Evolutionary conservation across 2,113 vertebrate genomes (phyloP).

Genomic region (Platichthys stellatus): DNA sequence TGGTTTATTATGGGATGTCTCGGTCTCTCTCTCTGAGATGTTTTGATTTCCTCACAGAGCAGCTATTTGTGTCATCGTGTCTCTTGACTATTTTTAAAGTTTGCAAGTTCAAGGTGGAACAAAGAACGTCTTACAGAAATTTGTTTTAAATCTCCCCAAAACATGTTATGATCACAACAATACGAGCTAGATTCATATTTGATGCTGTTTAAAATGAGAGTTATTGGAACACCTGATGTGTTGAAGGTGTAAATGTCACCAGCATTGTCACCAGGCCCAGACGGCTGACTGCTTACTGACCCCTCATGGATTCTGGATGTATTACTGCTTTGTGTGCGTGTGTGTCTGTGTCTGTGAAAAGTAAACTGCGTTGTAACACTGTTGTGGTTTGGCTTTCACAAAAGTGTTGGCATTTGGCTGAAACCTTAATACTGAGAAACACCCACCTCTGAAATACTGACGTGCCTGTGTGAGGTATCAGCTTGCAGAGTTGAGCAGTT

Average conservation of each 20-base stretch:
- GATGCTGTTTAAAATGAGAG: too few species aligned
- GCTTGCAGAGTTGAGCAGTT: constrained; percentile 26
- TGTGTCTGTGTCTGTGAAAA: constrained; percentile 8
- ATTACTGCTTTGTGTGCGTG: constrained; percentile 10
- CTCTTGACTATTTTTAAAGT: not conserved
- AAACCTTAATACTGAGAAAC: constrained; percentile 40
- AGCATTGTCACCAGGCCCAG: too few species aligned
- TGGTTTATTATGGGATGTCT: not conserved
- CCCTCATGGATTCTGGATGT: constrained; percentile 36
- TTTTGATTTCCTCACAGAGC: not conserved
- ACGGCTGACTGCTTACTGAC: constrained; percentile 55
- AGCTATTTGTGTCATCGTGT: not conserved
- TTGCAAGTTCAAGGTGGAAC: not conserved
- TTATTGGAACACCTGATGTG: too few species aligned
- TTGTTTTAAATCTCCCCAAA: too few species aligned
- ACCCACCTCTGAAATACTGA: constrained; percentile 48
- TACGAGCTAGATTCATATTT: too few species aligned
- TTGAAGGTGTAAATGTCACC: too few species aligned
- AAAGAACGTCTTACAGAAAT: too few species aligned
- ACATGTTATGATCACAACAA: too few species aligned
- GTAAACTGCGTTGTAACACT: constrained; percentile 27
- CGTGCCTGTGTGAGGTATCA: constrained; percentile 34
- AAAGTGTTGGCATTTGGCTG: constrained; percentile 22
- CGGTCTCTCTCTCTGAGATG: not conserved
- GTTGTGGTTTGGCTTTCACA: constrained; percentile 40